Percentiles rank a stretch among this genome's conserved stretches.
Evolutionary conservation across 2,797 vertebrate genomes (phyloP).

Genomic region (Chiloscyllium punctatum): DNA sequence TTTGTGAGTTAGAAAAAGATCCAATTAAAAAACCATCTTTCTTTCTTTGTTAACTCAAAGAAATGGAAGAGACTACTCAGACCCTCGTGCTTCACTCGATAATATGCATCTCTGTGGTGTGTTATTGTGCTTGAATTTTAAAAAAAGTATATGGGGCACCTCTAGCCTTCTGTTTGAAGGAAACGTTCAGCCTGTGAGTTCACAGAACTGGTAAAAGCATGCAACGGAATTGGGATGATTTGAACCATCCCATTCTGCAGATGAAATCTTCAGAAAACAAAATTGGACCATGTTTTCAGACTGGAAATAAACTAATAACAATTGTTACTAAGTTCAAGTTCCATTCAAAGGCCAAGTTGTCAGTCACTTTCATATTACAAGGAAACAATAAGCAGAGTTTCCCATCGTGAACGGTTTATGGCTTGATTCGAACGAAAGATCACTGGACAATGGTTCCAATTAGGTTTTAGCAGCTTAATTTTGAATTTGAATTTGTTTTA

Average conservation of each 20-base stretch:
- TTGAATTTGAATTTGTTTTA: neutral
- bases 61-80: neutral
- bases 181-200: neutral
- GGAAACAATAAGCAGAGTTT: too few relatives aligned
- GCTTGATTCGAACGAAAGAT: neutral
- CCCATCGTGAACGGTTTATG: neutral
- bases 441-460: neutral
- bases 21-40: neutral
- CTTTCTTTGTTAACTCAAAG: neutral
- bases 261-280: neutral
- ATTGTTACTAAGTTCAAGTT: neutral
- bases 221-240: neutral
- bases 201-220: neutral
- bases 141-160: neutral
- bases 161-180: neutral
- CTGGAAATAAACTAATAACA: neutral
- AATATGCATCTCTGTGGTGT: too few relatives aligned
- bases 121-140: neutral
- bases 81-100: neutral
- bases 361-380: neutral
- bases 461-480: neutral
- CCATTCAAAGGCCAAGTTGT: neutral
- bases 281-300: neutral
- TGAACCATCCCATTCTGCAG: neutral
- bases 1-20: neutral